Evolutionary conservation across 2,797 vertebrate genomes (phyloP).

Genomic region (Sebastes hubbsi): DNA sequence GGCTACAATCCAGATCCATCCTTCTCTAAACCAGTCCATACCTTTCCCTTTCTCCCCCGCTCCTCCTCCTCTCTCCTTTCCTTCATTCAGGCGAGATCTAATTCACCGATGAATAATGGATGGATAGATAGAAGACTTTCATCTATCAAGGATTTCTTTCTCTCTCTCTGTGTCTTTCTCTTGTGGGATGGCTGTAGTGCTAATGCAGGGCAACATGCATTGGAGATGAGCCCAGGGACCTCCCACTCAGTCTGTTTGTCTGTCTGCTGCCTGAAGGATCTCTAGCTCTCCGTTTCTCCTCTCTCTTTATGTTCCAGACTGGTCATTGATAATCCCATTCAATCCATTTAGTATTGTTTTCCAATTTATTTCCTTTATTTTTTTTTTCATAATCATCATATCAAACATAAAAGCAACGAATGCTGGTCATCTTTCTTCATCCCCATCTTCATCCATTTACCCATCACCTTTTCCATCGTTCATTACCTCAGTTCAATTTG

Average conservation of each 20-base stretch:
- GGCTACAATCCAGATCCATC: conserved; percentile 14
- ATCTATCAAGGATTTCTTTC: conserved; percentile 75
- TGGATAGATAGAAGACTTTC: conserved; percentile 77
- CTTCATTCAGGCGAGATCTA: conserved; percentile 79
- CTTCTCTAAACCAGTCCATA: conserved; percentile 18
- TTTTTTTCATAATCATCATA: neutral
- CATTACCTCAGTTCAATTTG: conserved; percentile 56
- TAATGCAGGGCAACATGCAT: conserved; percentile 79
- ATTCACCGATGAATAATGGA: conserved; percentile 87
- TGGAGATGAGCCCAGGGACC: conserved; percentile 81
- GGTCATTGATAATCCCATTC: conserved; percentile 19
- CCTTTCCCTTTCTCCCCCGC: neutral
- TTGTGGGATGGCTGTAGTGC: conserved; percentile 71
- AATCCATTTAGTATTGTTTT: neutral
- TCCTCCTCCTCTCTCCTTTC: conserved; percentile 14
- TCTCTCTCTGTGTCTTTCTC: conserved; percentile 53
- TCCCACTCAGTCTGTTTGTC: conserved; percentile 75
- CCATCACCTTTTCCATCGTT: conserved; percentile 41
- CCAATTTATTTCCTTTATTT: neutral
- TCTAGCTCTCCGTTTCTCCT: conserved; percentile 11
- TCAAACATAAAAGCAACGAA: neutral
- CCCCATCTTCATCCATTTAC: conserved; percentile 37
- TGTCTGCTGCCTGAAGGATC: conserved; percentile 68
- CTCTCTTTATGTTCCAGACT: conserved; percentile 20
- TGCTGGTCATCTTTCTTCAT: conserved; percentile 10